phyloP scores from a whole-genome alignment of 2,888 invertebrate species.

The Alitta virens region DNA sequence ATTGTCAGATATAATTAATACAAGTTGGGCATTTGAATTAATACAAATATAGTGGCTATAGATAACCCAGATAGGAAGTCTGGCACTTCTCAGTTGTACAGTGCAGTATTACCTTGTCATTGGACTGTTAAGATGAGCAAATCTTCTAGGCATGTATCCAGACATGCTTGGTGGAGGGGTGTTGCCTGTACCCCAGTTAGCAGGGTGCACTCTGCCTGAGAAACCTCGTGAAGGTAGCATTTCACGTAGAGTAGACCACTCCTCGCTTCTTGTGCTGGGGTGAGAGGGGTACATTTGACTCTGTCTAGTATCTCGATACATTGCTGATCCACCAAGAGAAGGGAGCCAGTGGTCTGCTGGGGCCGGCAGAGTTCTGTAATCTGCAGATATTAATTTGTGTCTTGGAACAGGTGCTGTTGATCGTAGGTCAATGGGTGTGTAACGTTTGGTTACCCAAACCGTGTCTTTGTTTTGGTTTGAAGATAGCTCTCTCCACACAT shows the following conservation, averaged over 20 bases:
- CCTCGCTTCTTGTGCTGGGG: slow-evolving; percentile 35
- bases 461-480: slow-evolving; percentile 28
- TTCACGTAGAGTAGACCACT: slow-evolving; percentile 50
- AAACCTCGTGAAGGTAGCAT: slow-evolving; percentile 46
- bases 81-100: too few species aligned
- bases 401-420: slow-evolving; percentile 46
- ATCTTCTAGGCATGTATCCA: slow-evolving; percentile 27
- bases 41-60: too few species aligned
- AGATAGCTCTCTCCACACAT: slow-evolving; percentile 3
- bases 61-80: too few species aligned
- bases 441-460: slow-evolving; percentile 51
- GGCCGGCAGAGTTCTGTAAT: slow-evolving; percentile 28
- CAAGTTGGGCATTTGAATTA: too few species aligned
- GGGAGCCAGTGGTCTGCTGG: slow-evolving; percentile 20
- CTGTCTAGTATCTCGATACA: slow-evolving; percentile 21
- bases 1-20: too few species aligned
- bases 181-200: slow-evolving; percentile 46
- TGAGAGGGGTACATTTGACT: slow-evolving; percentile 9
- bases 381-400: slow-evolving; percentile 39
- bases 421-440: slow-evolving; percentile 46
- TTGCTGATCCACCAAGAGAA: not conserved
- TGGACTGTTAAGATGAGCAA: slow-evolving; percentile 46
- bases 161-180: slow-evolving; percentile 30
- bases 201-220: slow-evolving; percentile 29
- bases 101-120: slow-evolving; percentile 53